Percentiles rank a stretch among this genome's conserved stretches.
phyloP scores from a whole-genome alignment of 2,113 vertebrate genomes.

The Misgurnus mizolepis region DNA sequence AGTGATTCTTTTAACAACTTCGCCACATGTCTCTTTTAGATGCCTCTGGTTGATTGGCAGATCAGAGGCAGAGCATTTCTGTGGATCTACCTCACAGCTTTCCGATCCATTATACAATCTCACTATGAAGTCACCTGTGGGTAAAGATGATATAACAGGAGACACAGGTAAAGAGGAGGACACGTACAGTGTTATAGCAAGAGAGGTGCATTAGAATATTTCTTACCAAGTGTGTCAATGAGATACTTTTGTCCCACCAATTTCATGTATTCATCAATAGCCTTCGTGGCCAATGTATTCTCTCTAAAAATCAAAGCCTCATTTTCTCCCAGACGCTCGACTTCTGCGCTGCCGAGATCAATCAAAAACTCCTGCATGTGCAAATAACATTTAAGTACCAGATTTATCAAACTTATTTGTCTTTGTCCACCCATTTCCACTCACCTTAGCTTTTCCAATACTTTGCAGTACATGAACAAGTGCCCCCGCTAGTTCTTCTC shows the following conservation, averaged over 20 bases:
- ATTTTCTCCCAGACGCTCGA: conserved; percentile 84
- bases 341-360: conserved; percentile 83
- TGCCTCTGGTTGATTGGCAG: conserved; percentile 78
- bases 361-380: conserved; percentile 84
- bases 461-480: conserved; percentile 88
- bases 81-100: conserved; percentile 88
- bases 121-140: conserved; percentile 79
- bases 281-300: conserved; percentile 93
- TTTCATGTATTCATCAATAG: conserved; percentile 97
- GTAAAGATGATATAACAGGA: not conserved
- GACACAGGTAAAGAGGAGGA: not conserved
- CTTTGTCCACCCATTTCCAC: not conserved
- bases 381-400: not conserved
- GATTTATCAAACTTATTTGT: not conserved
- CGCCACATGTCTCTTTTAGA: conserved; percentile 79
- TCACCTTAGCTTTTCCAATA: conserved; percentile 91
- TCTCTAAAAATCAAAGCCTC: conserved; percentile 92
- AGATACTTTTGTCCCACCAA: conserved; percentile 94
- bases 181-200: not conserved
- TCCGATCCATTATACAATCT: conserved; percentile 76
- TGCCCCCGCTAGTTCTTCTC: conserved; percentile 88
- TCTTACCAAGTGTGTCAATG: conserved; percentile 85
- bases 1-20: conserved; percentile 82
- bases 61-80: conserved; percentile 78
- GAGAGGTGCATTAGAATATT: not conserved